Conservation (phyloP, 2,888 invertebrate species). For the Hetaerina titia region DNA sequence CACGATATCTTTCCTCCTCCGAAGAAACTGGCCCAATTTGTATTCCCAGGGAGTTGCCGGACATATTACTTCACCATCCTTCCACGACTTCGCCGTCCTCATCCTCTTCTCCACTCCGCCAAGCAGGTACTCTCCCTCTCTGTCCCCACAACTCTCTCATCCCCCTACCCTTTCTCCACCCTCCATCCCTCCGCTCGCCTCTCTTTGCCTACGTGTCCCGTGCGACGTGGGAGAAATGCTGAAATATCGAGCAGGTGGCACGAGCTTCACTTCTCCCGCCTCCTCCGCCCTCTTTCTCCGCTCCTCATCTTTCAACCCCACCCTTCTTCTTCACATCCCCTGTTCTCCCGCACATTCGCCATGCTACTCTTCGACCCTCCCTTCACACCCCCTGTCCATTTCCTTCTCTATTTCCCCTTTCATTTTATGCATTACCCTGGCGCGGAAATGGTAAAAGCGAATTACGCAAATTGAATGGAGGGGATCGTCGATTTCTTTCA, state of each 20-base stretch:
- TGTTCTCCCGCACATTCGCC: not conserved
- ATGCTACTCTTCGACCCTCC: no score
- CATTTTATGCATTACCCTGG: constrained; percentile 19
- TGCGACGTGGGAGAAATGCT: constrained; percentile 64
- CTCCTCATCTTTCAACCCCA: not conserved
- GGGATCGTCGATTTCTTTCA: constrained; percentile 31
- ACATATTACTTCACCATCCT: constrained; percentile 57
- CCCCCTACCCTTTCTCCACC: not conserved
- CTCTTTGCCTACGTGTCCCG: constrained; percentile 62
- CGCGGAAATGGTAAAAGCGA: constrained; percentile 3
- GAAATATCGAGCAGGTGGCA: constrained; percentile 67
- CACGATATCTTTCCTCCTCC: constrained; percentile 56
- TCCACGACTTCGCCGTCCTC: constrained; percentile 3
- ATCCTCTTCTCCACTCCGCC: not conserved
- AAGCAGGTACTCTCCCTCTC: not conserved
- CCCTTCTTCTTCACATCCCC: not conserved
- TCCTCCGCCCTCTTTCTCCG: not conserved
- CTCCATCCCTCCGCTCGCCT: not conserved
- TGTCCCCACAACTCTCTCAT: not conserved
- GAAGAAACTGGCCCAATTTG: constrained; percentile 63
- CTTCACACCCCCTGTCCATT: not conserved
- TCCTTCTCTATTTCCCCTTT: not conserved
- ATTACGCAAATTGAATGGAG: constrained; percentile 64
- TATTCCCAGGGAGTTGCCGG: constrained; percentile 61
- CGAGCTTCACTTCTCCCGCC: not conserved